Evolutionary conservation across 2,797 vertebrate genomes (phyloP), one percentile per base, ranked within the genome.

Genomic region (Sebastes reedi): DNA sequence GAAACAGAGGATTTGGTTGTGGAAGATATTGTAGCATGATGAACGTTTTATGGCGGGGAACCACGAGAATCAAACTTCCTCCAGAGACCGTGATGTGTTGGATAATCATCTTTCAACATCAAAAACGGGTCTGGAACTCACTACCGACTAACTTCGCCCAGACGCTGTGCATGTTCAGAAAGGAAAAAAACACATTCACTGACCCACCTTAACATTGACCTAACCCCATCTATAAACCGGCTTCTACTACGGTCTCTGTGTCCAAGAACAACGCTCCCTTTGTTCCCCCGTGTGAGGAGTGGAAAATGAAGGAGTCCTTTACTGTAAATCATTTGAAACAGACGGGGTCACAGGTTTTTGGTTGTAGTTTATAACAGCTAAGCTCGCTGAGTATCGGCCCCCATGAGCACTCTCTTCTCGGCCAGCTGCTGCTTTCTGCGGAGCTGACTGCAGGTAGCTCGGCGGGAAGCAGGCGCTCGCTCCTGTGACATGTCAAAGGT

Each of bases 261-360:
- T 75, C 77, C 70, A 8, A 65, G 42, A 91, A 95, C 94, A 96
- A 91, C 81, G 61, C 79, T 79, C 60, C 79, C 93, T 95, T 96
- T 96, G 94, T 95, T 94, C 80, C 71, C 30, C 46, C 29, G 12
- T 18, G 78, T 60, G 64, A 84, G 75, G 83, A 76, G 77, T 65
- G 86, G 82, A 91, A 92, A 91, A 91, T 64, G 77, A 91, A 88
- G 84, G 82, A 75, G 55, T 80, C 81, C 81, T 30, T 8, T 42
- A 89, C 89, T 92, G 92, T 93, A 93, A 95, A 95, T 94, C 92
- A 93, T 90, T 89, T 61, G 61, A 88, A 94, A 82, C 90, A 92
- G 90, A 92, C 84, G 30, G 68, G 91, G 87, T 90, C 83, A 79
- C 89, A 88, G 92, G 81, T 94, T 93, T 52, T 93, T 81, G 80